Evolutionary conservation across 2,113 vertebrate genomes (phyloP), one percentile per base, ranked within the genome.

Genomic region (Oophaga pumilio): DNA sequence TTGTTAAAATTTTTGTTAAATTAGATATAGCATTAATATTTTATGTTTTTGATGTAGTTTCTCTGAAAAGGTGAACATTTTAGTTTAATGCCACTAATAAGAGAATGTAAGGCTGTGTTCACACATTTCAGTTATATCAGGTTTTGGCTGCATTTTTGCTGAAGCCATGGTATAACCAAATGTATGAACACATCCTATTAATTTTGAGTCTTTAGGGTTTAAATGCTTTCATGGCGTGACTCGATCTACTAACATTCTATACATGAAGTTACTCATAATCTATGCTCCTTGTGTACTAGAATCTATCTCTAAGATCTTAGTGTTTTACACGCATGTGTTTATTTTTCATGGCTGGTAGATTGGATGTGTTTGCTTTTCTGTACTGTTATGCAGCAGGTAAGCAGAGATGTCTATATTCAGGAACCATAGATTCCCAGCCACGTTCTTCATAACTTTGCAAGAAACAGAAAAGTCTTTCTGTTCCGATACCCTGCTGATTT

Each of bases 321-420:
- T 53, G 5, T 83, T 26, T 83, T 99, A 97, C 98, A 98, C 95
- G 87, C 74, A 52, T 80, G 17, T 80, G 24, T 86, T 68, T 77
- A 56, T 53, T 80, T 87, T 82, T 84, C 68, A 53, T 84, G 53
- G 57, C 79, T 64, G 56, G 87, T 88, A 76, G 80, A 56, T 66
- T 84, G 87, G 71, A 77, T 84, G 43, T 84, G 49, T 87, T 87
- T 88, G 33, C 50, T 28, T 85, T 52, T 15, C 84, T 71, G 69
- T 84, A 68, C 24, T 89, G 26, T 53, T 80, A 33, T 1, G 71
- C 64, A 52, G 12, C 81, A 89, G 90, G 82, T 87, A 90, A 89
- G 89, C 89, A 78, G 76, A 89, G 78, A 43, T 10, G 22, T 62
- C 66, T 20, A 17, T 5, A 57, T 80, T 43, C 28, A 57, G 76